Conservation (phyloP, 2,888 invertebrate genomes). For the Orthosia incerta region DNA sequence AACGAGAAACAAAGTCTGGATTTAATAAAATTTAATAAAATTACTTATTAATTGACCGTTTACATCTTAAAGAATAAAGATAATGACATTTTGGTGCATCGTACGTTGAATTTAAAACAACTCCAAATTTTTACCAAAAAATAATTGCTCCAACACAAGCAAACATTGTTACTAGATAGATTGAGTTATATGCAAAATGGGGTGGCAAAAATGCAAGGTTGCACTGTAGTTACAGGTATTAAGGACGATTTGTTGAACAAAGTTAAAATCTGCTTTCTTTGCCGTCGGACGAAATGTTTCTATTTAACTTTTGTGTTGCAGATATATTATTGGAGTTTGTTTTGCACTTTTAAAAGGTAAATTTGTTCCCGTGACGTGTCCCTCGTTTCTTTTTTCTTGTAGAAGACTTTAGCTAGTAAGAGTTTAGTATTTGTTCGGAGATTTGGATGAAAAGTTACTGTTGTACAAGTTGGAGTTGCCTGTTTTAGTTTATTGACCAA, state of each 20-base stretch:
- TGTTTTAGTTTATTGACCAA: background rate
- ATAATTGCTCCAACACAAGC: slow-evolving; percentile 28
- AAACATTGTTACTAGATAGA: slow-evolving; percentile 62
- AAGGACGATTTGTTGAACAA: slow-evolving; percentile 72
- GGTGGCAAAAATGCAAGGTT: slow-evolving; percentile 69
- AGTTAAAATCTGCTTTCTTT: slow-evolving; percentile 57
- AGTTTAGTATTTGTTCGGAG: slow-evolving; percentile 24
- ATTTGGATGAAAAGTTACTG: slow-evolving; percentile 25
- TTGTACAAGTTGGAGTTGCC: background rate
- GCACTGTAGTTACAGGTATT: slow-evolving; percentile 67
- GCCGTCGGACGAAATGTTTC: slow-evolving; percentile 58
- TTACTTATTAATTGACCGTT: too few relatives aligned
- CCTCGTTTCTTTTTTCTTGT: slow-evolving; percentile 21
- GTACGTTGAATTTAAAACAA: background rate
- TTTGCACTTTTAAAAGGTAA: slow-evolving; percentile 45
- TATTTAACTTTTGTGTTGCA: slow-evolving; percentile 62
- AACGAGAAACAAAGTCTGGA: too few relatives aligned
- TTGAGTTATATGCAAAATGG: slow-evolving; percentile 65
- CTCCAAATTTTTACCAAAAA: too few relatives aligned
- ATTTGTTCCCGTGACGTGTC: slow-evolving; percentile 43
- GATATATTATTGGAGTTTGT: slow-evolving; percentile 51
- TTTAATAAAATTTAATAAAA: too few relatives aligned
- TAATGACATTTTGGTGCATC: too few relatives aligned
- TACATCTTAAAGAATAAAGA: too few relatives aligned
- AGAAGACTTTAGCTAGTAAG: slow-evolving; percentile 14